phyloP scores from a whole-genome alignment of 2,797 vertebrate genomes.

The Stomatorhinus walkeri region DNA sequence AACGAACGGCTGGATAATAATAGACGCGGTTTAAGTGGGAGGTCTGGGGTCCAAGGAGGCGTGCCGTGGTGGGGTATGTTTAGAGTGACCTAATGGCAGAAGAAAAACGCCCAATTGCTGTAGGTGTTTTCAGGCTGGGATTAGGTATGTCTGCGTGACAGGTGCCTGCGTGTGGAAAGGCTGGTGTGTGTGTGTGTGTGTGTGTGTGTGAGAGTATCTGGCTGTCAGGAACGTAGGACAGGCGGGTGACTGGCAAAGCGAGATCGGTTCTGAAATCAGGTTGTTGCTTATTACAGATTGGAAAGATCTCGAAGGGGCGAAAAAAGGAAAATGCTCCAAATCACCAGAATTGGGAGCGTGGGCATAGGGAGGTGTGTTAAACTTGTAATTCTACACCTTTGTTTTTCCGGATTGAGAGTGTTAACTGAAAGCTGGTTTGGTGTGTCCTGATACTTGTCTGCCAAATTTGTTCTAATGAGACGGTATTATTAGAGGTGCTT shows the following conservation, averaged over 20 bases:
- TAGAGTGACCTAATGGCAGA: not conserved
- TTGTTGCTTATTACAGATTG: not conserved
- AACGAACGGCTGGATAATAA: not conserved
- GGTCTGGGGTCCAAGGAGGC: not conserved
- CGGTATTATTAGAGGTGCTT: not conserved
- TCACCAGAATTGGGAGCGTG: not conserved
- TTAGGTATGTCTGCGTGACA: slow-evolving; percentile 17
- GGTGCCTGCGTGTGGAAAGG: slow-evolving; percentile 24
- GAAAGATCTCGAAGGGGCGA: not conserved
- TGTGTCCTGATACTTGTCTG: not conserved
- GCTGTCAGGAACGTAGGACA: not conserved
- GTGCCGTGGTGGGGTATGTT: not conserved
- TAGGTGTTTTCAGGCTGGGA: not conserved
- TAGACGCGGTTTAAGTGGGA: not conserved
- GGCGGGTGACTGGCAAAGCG: not conserved
- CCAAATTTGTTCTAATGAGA: not conserved
- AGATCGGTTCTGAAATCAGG: not conserved
- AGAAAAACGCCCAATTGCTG: not conserved
- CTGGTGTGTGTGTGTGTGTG: not conserved
- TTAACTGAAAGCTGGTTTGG: not conserved
- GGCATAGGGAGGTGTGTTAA: not conserved
- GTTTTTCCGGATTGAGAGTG: not conserved
- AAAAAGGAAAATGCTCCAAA: not conserved
- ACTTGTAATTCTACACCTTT: not conserved
- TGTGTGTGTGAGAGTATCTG: too few species aligned